Evolutionary conservation across 1,140 invertebrate species (phyloP).

Genomic region (Drosophila ercepeae): DNA sequence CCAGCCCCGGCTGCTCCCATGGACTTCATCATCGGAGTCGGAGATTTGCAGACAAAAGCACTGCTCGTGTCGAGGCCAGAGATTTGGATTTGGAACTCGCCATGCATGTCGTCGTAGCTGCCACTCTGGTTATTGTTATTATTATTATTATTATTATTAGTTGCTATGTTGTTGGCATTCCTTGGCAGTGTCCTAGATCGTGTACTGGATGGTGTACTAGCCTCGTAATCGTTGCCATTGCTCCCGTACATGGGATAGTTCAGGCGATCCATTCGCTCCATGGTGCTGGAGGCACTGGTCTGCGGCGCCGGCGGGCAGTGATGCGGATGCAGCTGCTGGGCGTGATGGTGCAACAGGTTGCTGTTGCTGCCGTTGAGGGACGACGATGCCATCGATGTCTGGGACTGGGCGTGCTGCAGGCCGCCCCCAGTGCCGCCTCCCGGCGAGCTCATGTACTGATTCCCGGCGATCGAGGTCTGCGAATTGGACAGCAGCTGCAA

Average conservation of each 20-base stretch:
- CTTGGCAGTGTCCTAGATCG: conserved; percentile 68
- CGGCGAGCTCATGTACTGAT: conserved; percentile 16
- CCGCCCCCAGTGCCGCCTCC: conserved; percentile 6
- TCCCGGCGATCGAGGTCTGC: conserved; percentile 72
- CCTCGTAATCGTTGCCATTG: conserved; percentile 68
- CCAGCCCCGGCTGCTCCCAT: conserved; percentile 1
- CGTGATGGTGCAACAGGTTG: conserved; percentile 62
- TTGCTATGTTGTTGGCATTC: conserved; percentile 83
- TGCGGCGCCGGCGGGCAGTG: conserved; percentile 79
- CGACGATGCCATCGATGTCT: conserved; percentile 84
- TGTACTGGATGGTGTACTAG: conserved; percentile 43
- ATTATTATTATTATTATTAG: conserved; percentile 64
- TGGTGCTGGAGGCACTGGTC: conserved; percentile 76
- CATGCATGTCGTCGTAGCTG: conserved; percentile 78
- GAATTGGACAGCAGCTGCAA: conserved; percentile 75
- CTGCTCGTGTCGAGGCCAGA: conserved; percentile 85
- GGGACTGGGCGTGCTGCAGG: conserved; percentile 84
- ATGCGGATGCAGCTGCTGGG: conserved; percentile 25
- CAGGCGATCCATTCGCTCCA: conserved; percentile 72
- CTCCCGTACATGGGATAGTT: conserved; percentile 57
- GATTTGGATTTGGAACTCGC: conserved; percentile 80
- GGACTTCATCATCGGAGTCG: conserved; percentile 84
- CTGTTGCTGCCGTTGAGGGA: conserved; percentile 83
- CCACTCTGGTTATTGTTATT: conserved; percentile 76
- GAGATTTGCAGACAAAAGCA: conserved; percentile 86